Evolutionary conservation across 2,888 invertebrate genomes (phyloP).

Genomic region (Troides oblongomaculatus): DNA sequence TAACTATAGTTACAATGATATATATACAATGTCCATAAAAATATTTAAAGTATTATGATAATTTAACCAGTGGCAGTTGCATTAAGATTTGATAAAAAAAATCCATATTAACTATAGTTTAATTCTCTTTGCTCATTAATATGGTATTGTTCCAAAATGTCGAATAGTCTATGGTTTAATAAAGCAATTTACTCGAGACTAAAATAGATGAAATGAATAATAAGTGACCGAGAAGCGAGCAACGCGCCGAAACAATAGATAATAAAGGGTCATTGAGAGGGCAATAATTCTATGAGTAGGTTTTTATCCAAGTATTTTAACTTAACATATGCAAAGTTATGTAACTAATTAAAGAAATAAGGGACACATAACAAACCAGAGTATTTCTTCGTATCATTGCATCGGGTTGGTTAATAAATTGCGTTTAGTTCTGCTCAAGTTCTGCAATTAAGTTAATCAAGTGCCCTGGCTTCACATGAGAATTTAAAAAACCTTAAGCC

Average conservation of each 20-base stretch:
- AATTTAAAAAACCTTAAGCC: slow-evolving; percentile 13
- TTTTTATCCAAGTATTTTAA: no score
- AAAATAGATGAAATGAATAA: slow-evolving; percentile 1
- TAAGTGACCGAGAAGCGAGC: not conserved
- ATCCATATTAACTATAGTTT: not conserved
- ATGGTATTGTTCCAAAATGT: not conserved
- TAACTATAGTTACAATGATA: not conserved
- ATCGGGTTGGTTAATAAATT: not conserved
- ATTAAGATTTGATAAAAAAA: not conserved
- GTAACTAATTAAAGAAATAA: not conserved
- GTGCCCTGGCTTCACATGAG: not conserved
- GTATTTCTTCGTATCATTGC: not conserved
- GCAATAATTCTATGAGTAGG: not conserved
- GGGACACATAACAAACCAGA: not conserved
- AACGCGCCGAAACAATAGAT: slow-evolving; percentile 1
- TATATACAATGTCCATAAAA: not conserved
- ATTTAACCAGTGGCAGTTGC: not conserved
- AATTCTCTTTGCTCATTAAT: not conserved
- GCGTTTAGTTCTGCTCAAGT: not conserved
- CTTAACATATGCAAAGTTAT: not conserved
- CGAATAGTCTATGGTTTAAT: not conserved
- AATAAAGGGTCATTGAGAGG: not conserved
- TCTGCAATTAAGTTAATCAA: not conserved
- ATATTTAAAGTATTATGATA: not conserved
- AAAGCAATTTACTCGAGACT: not conserved